Evolutionary conservation across 2,888 invertebrate genomes (phyloP).

Genomic region (Adela reaumurella): DNA sequence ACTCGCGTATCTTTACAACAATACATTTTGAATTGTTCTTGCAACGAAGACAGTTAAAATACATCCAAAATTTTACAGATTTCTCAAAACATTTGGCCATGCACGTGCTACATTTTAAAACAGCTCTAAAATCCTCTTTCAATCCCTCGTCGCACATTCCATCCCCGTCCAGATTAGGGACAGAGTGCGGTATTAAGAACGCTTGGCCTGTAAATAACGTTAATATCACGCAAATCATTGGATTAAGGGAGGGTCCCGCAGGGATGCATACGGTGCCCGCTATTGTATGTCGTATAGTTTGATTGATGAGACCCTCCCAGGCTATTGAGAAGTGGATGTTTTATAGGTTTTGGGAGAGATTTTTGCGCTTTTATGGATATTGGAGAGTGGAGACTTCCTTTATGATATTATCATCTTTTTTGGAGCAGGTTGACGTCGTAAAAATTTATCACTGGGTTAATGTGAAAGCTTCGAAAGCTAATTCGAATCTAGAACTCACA

Average conservation of each 20-base stretch:
- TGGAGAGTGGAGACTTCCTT: neutral
- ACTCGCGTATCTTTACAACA: no score
- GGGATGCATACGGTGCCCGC: neutral
- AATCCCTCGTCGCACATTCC: neutral
- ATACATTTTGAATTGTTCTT: no score
- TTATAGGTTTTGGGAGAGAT: neutral
- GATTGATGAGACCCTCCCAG: neutral
- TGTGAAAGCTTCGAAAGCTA: no score
- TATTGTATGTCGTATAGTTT: neutral
- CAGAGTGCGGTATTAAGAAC: neutral
- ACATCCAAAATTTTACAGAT: no score
- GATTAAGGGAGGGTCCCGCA: constrained; percentile 18
- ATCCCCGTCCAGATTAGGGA: neutral
- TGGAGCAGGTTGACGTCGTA: no score
- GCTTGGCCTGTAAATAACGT: neutral
- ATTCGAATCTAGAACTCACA: no score
- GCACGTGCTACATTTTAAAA: neutral
- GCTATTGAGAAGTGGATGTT: neutral
- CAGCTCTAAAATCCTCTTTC: neutral
- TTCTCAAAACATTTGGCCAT: neutral
- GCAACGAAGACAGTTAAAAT: no score
- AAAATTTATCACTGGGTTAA: no score
- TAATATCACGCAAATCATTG: constrained; percentile 33
- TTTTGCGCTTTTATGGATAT: neutral
- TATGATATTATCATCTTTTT: no score